These are phyloP conservation scores for Dromococcyx pavoninus DNA, from an alignment of 2,797 vertebrate species.

Conservation along the genomic window DNA sequence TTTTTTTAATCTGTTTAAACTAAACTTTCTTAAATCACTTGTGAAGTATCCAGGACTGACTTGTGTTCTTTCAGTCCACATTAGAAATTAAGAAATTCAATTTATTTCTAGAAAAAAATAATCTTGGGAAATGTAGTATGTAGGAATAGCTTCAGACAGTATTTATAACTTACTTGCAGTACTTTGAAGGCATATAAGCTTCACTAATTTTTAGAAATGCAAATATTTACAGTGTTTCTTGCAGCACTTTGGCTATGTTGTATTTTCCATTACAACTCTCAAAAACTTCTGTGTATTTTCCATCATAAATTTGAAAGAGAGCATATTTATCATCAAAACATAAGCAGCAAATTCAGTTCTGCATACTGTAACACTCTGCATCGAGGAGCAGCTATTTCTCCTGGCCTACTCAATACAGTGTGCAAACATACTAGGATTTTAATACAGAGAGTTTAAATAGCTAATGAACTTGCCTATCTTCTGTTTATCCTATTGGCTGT, in stretches of 20 bases:
- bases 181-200: not conserved
- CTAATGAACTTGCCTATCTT: not conserved
- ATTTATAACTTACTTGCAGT: conserved; percentile 2
- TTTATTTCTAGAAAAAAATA: not conserved
- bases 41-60: not conserved
- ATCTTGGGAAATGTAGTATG: not conserved
- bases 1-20: not conserved
- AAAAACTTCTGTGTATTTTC: conserved; percentile 29
- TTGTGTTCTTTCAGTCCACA: not conserved
- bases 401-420: not conserved
- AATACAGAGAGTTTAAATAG: conserved; percentile 9
- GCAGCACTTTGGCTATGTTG: not conserved
- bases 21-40: not conserved
- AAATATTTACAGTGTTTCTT: conserved; percentile 51
- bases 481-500: conserved; percentile 29
- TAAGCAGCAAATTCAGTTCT: not conserved
- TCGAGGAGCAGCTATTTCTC: not conserved
- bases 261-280: conserved; percentile 40
- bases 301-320: conserved; percentile 14
- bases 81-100: not conserved
- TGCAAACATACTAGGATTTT: not conserved
- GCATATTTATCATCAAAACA: conserved; percentile 15
- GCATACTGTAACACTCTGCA: not conserved
- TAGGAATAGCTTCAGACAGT: not conserved
- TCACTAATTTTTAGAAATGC: conserved; percentile 43